Evolutionary conservation across 1,140 invertebrate species (phyloP).

Genomic region (Episyrphus balteatus): DNA sequence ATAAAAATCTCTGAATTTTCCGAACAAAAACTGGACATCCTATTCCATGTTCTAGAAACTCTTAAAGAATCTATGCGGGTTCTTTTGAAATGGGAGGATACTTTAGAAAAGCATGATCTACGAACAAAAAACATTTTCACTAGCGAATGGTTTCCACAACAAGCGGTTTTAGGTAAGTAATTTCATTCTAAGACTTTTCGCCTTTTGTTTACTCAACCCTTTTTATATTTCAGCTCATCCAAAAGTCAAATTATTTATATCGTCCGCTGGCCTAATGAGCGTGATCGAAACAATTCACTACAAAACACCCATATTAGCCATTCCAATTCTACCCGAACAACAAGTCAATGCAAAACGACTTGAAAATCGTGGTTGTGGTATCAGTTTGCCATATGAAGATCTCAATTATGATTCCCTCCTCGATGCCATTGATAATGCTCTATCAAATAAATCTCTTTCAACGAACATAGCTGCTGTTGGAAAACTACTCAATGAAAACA

Average conservation of each 20-base stretch:
- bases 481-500: slow-evolving; percentile 29
- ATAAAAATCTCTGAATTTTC: slow-evolving; percentile 44
- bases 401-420: slow-evolving; percentile 8
- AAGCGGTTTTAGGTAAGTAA: slow-evolving; percentile 43
- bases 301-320: slow-evolving; percentile 46
- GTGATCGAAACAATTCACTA: slow-evolving; percentile 45
- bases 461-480: slow-evolving; percentile 22
- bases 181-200: background rate
- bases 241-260: slow-evolving; percentile 49
- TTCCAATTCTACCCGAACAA: slow-evolving; percentile 52
- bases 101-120: slow-evolving; percentile 37
- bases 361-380: slow-evolving; percentile 22
- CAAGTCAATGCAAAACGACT: slow-evolving; percentile 38
- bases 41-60: slow-evolving; percentile 40
- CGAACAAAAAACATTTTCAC: slow-evolving; percentile 47
- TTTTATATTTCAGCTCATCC: slow-evolving; percentile 37
- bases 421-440: slow-evolving; percentile 16
- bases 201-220: background rate
- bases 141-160: slow-evolving; percentile 58
- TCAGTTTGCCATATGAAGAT: slow-evolving; percentile 18
- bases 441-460: slow-evolving; percentile 21
- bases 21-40: slow-evolving; percentile 38
- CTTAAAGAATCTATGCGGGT: slow-evolving; percentile 44
- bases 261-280: slow-evolving; percentile 52
- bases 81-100: slow-evolving; percentile 56